A percentile compares a stretch with the other conserved stretches of the same genome.
phyloP scores from a whole-genome alignment of 2,113 vertebrate genomes.

The Xenopus laevis region DNA sequence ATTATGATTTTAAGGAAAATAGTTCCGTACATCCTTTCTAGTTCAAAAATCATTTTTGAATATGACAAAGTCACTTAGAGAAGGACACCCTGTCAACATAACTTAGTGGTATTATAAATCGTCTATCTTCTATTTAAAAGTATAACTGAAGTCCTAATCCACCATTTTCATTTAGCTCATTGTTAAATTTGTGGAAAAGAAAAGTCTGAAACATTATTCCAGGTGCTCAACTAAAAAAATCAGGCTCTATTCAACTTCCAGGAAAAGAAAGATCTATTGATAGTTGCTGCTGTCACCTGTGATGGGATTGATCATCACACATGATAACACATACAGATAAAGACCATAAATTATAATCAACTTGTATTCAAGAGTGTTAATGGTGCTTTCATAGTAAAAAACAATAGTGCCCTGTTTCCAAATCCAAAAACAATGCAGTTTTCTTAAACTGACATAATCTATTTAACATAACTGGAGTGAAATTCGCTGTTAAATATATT shows the following conservation, averaged over 20 bases:
- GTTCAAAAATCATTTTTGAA: background rate
- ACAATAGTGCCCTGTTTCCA: slow-evolving; percentile 38
- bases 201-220: slow-evolving; percentile 38
- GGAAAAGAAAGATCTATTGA: slow-evolving; percentile 40
- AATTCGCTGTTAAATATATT: slow-evolving; percentile 7
- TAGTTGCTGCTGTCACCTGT: slow-evolving; percentile 44
- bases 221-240: slow-evolving; percentile 43
- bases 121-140: slow-evolving; percentile 29
- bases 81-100: slow-evolving; percentile 14
- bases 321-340: slow-evolving; percentile 33
- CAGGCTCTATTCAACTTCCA: slow-evolving; percentile 42
- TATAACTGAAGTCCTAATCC: slow-evolving; percentile 10
- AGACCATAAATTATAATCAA: slow-evolving; percentile 46
- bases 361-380: slow-evolving; percentile 43
- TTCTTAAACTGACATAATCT: slow-evolving; percentile 11
- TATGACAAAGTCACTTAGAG: background rate
- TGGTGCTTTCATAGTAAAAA: slow-evolving; percentile 33
- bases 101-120: slow-evolving; percentile 11
- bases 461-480: background rate
- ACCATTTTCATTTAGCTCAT: slow-evolving; percentile 17
- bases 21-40: background rate
- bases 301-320: slow-evolving; percentile 42
- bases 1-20: background rate
- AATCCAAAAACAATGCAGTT: slow-evolving; percentile 30
- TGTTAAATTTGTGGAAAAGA: slow-evolving; percentile 29